Base-by-base conservation (phyloP, 2,113 vertebrate genomes). In the Microcebus tavaratra region DNA sequence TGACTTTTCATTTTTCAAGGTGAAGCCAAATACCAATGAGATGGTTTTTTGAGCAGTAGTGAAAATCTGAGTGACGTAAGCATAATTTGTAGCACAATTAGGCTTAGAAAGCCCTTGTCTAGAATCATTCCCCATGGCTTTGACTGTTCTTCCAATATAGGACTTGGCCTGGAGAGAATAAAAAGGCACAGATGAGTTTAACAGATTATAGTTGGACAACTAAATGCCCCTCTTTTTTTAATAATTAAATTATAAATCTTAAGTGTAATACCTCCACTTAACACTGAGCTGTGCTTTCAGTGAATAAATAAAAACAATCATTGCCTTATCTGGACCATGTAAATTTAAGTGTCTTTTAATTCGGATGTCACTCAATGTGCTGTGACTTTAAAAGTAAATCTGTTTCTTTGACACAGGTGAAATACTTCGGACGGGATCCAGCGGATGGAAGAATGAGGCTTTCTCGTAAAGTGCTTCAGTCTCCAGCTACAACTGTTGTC, bases 391-490 rank as follows among this genome's bases (percentile, higher is more conserved):
- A 90, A 94, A 92, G 53, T 75, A 65, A 72, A 84, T 79, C 73
- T 95, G 21, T 79, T 92, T 97, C n/a, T 95, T 90, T 96, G 98
- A 92, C 96, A 96, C 97, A 99, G 99, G 99, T 99, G 10, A 99
- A 99, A 96, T 99, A 99, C 97, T 99, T 99, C 82, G 99, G 99
- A 76, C 99, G 99, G 6, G 99, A 99, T 97, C 99, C 99, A 5
- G 99, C 99, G 36, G 99, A 99, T 61, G 99, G 99, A 42, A 99
- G 99, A 96, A 99, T 99, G 99, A 99, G 99, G 86, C 99, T 99
- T 34, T 99, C 99, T 0, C 98, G 99, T 1, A 99, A 99, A 98
- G 99, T 99, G 9, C 99, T 99, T 7, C 99, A 99, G 92, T 99
- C 99, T 75, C 99, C 99, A 12, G 99, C 98, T 87, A 98, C 98